These are phyloP conservation scores for Tetraodon nigroviridis DNA, from an alignment of 2,113 vertebrate species.

Conservation along the genomic window DNA sequence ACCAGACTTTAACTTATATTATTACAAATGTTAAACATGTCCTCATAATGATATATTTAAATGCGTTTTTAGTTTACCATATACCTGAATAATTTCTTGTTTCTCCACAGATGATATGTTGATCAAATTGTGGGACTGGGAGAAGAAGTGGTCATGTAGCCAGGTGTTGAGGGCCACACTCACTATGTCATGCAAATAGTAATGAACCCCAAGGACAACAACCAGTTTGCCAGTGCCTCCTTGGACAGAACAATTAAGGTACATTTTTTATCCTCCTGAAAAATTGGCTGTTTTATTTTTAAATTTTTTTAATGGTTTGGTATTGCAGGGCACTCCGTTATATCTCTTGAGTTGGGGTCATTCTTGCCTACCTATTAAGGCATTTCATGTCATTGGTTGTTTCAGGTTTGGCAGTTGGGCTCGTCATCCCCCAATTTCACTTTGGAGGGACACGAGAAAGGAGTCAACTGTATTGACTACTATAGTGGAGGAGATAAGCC, in stretches of 20 bases:
- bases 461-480: conserved; percentile 98
- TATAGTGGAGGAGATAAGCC: conserved; percentile 99
- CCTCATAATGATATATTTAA: not conserved
- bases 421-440: conserved; percentile 98
- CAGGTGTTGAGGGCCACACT: conserved; percentile 99
- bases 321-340: not conserved
- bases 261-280: conserved; percentile 14
- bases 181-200: conserved; percentile 99
- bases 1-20: not conserved
- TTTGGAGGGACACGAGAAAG: conserved; percentile 96
- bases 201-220: conserved; percentile 99
- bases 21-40: not conserved
- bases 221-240: conserved; percentile 98
- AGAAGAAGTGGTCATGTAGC: conserved; percentile 98
- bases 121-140: conserved; percentile 99
- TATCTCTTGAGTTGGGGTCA: not conserved
- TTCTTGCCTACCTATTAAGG: not conserved
- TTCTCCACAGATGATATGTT: conserved; percentile 91
- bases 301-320: not conserved
- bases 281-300: not conserved
- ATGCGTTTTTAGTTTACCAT: conserved; percentile 16
- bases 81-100: conserved; percentile 27
- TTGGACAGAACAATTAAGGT: conserved; percentile 98
- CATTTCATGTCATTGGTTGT: conserved; percentile 4
- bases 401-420: conserved; percentile 97